Conservation (phyloP, 2,888 invertebrate genomes). For the Diaphora mendica region DNA sequence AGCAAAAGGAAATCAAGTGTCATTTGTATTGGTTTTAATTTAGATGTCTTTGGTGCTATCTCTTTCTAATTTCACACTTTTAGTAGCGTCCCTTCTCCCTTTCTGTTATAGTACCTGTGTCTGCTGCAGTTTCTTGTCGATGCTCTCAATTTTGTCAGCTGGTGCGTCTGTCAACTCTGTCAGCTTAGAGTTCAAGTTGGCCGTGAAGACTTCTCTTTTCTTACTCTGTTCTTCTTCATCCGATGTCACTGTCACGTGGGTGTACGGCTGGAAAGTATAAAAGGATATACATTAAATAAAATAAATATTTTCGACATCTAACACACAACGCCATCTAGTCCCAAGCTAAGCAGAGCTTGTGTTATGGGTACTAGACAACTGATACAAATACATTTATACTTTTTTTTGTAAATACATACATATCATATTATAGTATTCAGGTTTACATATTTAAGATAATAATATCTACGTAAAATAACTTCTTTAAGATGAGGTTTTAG, state of each 20-base stretch:
- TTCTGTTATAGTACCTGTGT: slow-evolving; percentile 84
- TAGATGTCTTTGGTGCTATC: not conserved
- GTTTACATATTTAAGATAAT: no score
- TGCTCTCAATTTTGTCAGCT: slow-evolving; percentile 85
- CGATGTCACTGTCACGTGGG: slow-evolving; percentile 90
- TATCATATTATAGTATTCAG: no score
- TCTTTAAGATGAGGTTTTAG: no score
- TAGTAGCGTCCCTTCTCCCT: slow-evolving; percentile 1
- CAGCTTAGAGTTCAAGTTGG: slow-evolving; percentile 86
- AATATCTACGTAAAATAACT: no score
- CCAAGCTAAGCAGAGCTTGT: no score
- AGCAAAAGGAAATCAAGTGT: not conserved
- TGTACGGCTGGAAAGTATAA: slow-evolving; percentile 86
- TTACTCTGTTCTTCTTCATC: slow-evolving; percentile 92
- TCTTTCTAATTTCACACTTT: slow-evolving; percentile 24
- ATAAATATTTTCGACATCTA: no score
- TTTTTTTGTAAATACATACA: no score
- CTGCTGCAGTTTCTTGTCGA: slow-evolving; percentile 89
- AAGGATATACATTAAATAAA: slow-evolving; percentile 7
- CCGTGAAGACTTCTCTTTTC: slow-evolving; percentile 81
- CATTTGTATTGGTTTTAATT: not conserved
- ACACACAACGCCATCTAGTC: no score
- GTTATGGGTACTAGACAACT: no score
- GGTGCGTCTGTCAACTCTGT: slow-evolving; percentile 72
- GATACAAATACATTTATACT: no score